Conservation (phyloP, 2,113 vertebrate species). For the Rhabdornis inornatus region DNA sequence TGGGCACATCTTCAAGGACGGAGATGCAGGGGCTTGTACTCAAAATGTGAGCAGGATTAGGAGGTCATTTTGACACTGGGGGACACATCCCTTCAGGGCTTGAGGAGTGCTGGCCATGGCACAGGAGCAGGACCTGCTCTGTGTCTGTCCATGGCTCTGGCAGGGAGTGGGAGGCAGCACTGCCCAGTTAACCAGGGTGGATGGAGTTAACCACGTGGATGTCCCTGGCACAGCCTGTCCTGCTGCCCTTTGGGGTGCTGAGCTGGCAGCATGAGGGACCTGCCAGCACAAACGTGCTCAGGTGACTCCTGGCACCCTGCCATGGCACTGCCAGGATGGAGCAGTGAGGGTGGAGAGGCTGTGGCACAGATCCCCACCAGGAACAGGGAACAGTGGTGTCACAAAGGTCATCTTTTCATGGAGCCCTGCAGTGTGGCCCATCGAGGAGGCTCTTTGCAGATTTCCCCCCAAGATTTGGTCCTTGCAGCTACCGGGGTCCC, state of each 20-base stretch:
- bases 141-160: not conserved
- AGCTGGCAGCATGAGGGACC: not conserved
- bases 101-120: fast-evolving
- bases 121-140: not conserved
- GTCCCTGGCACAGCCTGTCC: not conserved
- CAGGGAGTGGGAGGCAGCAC: not conserved
- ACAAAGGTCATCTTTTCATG: not conserved
- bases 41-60: not conserved
- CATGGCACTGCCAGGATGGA: fast-evolving
- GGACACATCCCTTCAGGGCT: not conserved
- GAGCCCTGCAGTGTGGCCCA: fast-evolving
- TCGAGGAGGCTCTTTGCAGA: not conserved
- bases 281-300: not conserved
- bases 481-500: not conserved
- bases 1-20: not conserved
- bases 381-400: not conserved
- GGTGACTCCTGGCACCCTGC: not conserved
- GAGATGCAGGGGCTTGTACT: not conserved
- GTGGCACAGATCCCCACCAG: not conserved
- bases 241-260: not conserved
- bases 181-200: not conserved
- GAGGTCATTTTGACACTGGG: not conserved
- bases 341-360: not conserved
- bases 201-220: fast-evolving
- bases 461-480: not conserved